Conservation (phyloP, 2,888 invertebrate species). For the Asteroscopus sphinx region DNA sequence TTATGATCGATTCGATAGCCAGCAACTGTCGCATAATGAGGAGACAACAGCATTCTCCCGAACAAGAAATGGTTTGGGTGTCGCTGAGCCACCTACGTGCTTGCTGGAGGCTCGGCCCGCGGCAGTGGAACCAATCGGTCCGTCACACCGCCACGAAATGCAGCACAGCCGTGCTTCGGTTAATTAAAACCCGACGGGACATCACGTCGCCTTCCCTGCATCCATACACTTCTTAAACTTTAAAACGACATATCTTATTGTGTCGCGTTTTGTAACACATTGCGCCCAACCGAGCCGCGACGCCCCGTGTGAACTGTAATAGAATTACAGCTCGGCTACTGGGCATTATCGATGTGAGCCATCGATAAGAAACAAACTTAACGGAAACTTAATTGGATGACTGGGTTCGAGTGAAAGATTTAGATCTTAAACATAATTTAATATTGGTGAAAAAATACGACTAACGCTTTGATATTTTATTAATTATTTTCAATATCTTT, state of each 20-base stretch:
- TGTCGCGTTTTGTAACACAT: constrained; percentile 75
- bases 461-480: constrained; percentile 21
- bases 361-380: constrained; percentile 76
- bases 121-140: constrained; percentile 84
- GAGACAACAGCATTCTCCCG: constrained; percentile 81
- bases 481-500: constrained; percentile 61
- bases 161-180: constrained; percentile 80
- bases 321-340: constrained; percentile 79
- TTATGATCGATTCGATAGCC: constrained; percentile 79
- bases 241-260: constrained; percentile 79
- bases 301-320: constrained; percentile 77
- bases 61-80: constrained; percentile 82
- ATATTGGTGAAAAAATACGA: constrained; percentile 48
- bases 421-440: constrained; percentile 63
- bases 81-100: constrained; percentile 85
- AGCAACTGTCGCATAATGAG: constrained; percentile 83
- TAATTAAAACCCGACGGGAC: constrained; percentile 87
- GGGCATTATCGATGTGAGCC: constrained; percentile 75
- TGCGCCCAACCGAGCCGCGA: constrained; percentile 65
- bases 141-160: constrained; percentile 84
- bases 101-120: constrained; percentile 65
- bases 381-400: constrained; percentile 79
- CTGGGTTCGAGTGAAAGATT: constrained; percentile 72
- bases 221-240: constrained; percentile 72
- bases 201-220: constrained; percentile 78